Conservation (phyloP, 1,140 invertebrate species). For the Drosophila sp. region DNA sequence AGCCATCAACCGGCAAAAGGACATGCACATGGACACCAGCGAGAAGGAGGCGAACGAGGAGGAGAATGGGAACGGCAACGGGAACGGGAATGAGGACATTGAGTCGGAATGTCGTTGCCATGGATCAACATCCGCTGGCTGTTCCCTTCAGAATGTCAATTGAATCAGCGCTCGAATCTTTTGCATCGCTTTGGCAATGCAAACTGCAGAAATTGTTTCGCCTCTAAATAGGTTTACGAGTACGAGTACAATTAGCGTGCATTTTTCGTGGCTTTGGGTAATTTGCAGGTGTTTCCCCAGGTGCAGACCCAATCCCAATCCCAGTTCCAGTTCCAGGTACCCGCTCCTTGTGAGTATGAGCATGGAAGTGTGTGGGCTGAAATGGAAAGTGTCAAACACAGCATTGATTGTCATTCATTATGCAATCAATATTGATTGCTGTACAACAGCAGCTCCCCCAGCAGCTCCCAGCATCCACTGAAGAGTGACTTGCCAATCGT, state of each 20-base stretch:
- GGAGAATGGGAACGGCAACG: background rate
- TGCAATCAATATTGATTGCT: slow-evolving; percentile 83
- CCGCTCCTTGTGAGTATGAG: background rate
- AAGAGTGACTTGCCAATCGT: slow-evolving; percentile 79
- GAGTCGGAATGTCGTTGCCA: slow-evolving; percentile 23
- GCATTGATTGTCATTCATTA: slow-evolving; percentile 80
- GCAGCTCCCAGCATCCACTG: slow-evolving; percentile 51
- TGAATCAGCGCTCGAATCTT: slow-evolving; percentile 68
- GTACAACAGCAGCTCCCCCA: slow-evolving; percentile 43
- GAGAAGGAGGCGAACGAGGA: slow-evolving; percentile 2
- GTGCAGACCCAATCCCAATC: too few relatives aligned
- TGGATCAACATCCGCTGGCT: slow-evolving; percentile 34
- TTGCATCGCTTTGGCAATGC: slow-evolving; percentile 57
- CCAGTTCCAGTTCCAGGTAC: too few relatives aligned
- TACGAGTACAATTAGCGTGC: slow-evolving; percentile 71
- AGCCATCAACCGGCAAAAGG: slow-evolving; percentile 37
- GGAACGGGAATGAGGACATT: background rate
- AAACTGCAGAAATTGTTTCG: slow-evolving; percentile 51
- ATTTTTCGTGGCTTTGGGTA: slow-evolving; percentile 51
- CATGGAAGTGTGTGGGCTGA: slow-evolving; percentile 15
- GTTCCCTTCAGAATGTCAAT: slow-evolving; percentile 64
- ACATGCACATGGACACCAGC: slow-evolving; percentile 59
- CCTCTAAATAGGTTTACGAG: slow-evolving; percentile 28
- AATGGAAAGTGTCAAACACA: slow-evolving; percentile 65
- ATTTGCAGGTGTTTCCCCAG: slow-evolving; percentile 25